These are phyloP conservation scores for Carcina quercana DNA, from an alignment of 2,888 invertebrate genomes.

Conservation along the genomic window DNA sequence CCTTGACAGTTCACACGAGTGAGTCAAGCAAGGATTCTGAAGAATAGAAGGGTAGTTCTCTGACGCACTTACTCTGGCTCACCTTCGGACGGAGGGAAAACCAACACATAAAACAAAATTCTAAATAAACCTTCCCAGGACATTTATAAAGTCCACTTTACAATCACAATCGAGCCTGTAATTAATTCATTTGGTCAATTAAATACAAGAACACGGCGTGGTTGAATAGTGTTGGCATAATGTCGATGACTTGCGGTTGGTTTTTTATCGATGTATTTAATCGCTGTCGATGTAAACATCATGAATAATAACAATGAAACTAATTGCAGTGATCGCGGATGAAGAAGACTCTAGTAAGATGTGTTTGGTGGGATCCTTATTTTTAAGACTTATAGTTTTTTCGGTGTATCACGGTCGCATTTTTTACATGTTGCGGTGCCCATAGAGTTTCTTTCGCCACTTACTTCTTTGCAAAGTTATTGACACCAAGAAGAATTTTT, in stretches of 20 bases:
- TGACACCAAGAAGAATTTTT: no score
- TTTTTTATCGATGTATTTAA: constrained; percentile 1
- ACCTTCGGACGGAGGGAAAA: constrained; percentile 51
- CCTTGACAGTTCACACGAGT: constrained; percentile 13
- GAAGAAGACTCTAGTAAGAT: no score
- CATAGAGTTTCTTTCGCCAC: no score
- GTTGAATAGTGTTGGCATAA: neutral
- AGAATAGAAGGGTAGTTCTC: constrained; percentile 35
- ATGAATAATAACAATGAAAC: no score
- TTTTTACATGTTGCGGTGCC: no score
- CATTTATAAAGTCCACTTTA: constrained; percentile 21
- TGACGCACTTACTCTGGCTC: constrained; percentile 50
- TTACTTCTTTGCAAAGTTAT: no score
- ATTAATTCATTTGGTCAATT: constrained; percentile 38
- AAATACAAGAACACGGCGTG: constrained; percentile 19
- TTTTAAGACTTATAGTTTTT: no score
- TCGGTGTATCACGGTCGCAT: no score
- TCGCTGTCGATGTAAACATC: no score
- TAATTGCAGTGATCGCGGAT: no score
- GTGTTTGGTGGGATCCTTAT: no score
- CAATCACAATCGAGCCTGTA: constrained; percentile 11
- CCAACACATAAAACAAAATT: constrained; percentile 22
- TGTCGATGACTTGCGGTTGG: constrained; percentile 17
- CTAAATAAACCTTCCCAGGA: constrained; percentile 19
- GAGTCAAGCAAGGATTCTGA: constrained; percentile 23